Evolutionary conservation across 1,140 invertebrate genomes (phyloP).

Genomic region (Aricia agestis): DNA sequence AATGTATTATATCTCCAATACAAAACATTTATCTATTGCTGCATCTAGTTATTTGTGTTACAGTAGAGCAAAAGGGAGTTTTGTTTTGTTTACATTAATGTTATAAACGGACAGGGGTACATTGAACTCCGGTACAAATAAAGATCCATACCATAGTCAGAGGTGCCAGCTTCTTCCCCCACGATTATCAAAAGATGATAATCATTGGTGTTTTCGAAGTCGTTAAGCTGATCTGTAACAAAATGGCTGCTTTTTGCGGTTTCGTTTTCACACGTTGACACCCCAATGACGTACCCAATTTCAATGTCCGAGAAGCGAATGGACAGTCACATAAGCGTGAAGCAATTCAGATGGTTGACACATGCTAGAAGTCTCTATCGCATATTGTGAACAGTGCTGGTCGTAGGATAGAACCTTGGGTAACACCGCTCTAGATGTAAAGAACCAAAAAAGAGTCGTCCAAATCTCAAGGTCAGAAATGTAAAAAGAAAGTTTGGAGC

Average conservation of each 20-base stretch:
- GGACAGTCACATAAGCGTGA: conserved; percentile 30
- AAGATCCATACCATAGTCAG: conserved; percentile 63
- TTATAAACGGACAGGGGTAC: conserved; percentile 41
- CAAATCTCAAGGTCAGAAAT: too few relatives aligned
- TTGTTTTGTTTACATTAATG: conserved; percentile 34
- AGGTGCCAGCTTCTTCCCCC: conserved; percentile 67
- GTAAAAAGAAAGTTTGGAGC: too few relatives aligned
- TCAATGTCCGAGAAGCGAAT: conserved; percentile 42
- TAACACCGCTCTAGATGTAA: too few relatives aligned
- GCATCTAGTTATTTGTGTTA: too few relatives aligned
- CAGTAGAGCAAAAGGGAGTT: conserved; percentile 2
- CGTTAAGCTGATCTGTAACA: conserved; percentile 76
- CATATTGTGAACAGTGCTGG: neutral
- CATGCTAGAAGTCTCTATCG: neutral
- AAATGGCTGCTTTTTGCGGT: conserved; percentile 71
- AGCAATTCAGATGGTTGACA: conserved; percentile 24
- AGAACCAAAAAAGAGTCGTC: too few relatives aligned
- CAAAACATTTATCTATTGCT: too few relatives aligned
- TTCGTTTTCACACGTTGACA: conserved; percentile 45
- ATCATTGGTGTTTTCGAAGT: conserved; percentile 75
- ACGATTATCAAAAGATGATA: conserved; percentile 74
- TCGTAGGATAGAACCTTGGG: too few relatives aligned
- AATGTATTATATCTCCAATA: too few relatives aligned
- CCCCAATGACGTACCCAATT: conserved; percentile 45
- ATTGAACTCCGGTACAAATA: conserved; percentile 56